These are phyloP conservation scores for Exocentrus adspersus DNA, from an alignment of 2,888 invertebrate genomes.

Conservation along the genomic window DNA sequence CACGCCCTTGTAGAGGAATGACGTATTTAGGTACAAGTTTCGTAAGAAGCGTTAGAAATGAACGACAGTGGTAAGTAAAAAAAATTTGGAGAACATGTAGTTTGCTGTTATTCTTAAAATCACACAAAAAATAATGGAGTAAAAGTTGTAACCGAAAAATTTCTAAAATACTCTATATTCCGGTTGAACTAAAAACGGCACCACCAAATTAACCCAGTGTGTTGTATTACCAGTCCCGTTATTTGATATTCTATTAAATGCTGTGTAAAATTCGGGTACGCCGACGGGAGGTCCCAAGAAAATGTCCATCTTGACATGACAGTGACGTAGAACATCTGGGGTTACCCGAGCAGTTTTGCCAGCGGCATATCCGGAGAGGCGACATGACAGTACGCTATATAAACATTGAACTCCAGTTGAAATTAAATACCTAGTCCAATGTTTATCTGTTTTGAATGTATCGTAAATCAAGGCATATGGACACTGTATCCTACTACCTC, in stretches of 20 bases:
- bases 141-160: too few species aligned
- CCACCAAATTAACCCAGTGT: not conserved
- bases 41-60: conserved; percentile 11
- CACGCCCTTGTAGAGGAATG: conserved; percentile 14
- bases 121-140: too few species aligned
- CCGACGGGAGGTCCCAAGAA: conserved; percentile 43
- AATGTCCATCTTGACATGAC: conserved; percentile 51
- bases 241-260: conserved; percentile 16
- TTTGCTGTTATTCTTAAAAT: too few species aligned
- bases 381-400: conserved; percentile 28
- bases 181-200: too few species aligned
- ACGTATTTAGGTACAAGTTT: conserved; percentile 10
- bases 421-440: conserved; percentile 20
- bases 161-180: too few species aligned
- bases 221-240: conserved; percentile 12
- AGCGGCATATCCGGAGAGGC: conserved; percentile 54
- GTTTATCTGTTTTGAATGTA: conserved; percentile 2
- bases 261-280: conserved; percentile 22
- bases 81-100: not conserved
- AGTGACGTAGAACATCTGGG: conserved; percentile 54
- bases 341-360: conserved; percentile 49
- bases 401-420: conserved; percentile 15
- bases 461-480: too few species aligned
- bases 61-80: conserved; percentile 11
- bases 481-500: too few species aligned